Base-by-base conservation (phyloP, 35 echinoderm and acorn worm genomes). In the Stichopus chloronotus region DNA sequence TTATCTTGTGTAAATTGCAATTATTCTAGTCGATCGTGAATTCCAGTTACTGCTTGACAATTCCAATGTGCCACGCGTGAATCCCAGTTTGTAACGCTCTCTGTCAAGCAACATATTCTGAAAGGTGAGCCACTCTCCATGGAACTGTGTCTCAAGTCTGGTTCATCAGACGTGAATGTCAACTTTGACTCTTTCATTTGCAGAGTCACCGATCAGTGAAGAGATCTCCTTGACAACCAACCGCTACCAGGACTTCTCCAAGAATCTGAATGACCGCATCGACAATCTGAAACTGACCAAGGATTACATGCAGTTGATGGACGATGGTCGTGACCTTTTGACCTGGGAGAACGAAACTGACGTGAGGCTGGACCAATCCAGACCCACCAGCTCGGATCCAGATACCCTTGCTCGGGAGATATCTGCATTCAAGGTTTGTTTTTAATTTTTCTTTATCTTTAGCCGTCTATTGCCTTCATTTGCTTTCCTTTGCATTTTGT, bases 371-470 rank as follows among this genome's bases (percentile, higher is more conserved):
- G 96, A 98, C 58, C 76, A 93, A 9, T 71, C 87, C 30, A 57
- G 23, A 17, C 96, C 96, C 24, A 92, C 93, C 71, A 94, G 94
- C 30, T 81, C 91, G 14, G 93, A 96, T 52, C 90, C 90, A 68
- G 96, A 98, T 54, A 94, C 90, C 12, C 91, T 98, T 56, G 68
- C 87, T 52, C 61, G 92, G 77, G 96, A 98, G 78, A 98, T 98
- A 22, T 90, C 88, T 8, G 95, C 87, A 71, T 98, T 94, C 53
- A 92, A 90, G 63, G 95, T 96, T 17, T 84, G 72, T 14, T n/a
- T 74, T 20, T 43, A 1, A 43, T 0, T 43, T 43, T 43, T 63
- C 23, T 74, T n/a, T n/a, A 14, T 19, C 69, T n/a, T 4, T 72
- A 19, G 69, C 19, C 19, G 4, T 72, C 22, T 72, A 20, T 72